Evolutionary conservation across 1,140 invertebrate species (phyloP).

Genomic region (Pogonomyrmex barbatus): DNA sequence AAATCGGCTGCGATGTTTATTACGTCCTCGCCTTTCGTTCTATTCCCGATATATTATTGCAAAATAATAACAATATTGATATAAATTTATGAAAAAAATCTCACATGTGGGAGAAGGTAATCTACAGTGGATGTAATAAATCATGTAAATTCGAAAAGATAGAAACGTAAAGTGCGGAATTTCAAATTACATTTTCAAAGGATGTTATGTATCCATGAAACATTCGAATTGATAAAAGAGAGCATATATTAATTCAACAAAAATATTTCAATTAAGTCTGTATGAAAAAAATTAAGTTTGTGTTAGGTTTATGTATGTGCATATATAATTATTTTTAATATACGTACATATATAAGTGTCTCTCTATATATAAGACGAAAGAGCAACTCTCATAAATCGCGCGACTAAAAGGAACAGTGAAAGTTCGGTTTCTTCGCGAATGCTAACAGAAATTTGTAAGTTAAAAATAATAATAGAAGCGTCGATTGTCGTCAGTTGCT

Average conservation of each 20-base stretch:
- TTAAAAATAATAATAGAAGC: conserved; percentile 54
- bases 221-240: conserved; percentile 11
- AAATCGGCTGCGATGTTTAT: background rate
- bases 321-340: background rate
- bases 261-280: background rate
- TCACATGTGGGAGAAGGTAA: background rate
- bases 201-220: background rate
- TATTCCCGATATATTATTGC: background rate
- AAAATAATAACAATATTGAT: conserved; percentile 11
- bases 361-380: background rate
- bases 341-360: no score
- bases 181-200: conserved; percentile 40
- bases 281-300: background rate
- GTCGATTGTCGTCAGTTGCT: conserved; percentile 54
- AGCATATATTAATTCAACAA: conserved; percentile 8
- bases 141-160: conserved; percentile 10
- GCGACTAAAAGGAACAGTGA: background rate
- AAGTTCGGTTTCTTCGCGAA: background rate
- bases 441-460: conserved; percentile 33
- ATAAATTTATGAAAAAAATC: conserved; percentile 7
- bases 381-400: background rate
- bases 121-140: conserved; percentile 15
- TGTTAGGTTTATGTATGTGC: background rate
- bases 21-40: background rate
- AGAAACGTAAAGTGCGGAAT: conserved; percentile 24